Evolutionary conservation across 2,888 invertebrate genomes (phyloP), one percentile per base, ranked within the genome.

Genomic region (Temnothorax rugatulus): DNA sequence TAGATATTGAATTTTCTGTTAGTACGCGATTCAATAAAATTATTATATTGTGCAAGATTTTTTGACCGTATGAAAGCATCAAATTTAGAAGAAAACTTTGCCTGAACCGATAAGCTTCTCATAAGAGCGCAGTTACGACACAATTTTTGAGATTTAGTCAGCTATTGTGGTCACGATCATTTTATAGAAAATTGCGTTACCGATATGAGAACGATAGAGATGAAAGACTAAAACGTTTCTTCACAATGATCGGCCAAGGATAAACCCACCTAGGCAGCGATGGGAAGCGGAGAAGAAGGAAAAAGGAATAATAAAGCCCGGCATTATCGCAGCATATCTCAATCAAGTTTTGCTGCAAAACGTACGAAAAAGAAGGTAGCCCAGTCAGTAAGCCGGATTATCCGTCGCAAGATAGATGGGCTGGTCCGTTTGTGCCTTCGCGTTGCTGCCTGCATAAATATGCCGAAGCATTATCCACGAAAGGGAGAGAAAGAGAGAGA

Each of bases 291-390:
- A 54, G 47, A 59, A 21, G 44, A 25, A 79, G 47, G 68, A 63
- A 11, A 54, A 77, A 50, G 50, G 85, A 85, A 90, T 89, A 90
- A 90, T 90, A 84, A 85, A 89, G 87, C 85, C 71, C 66, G 38
- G 86, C 71, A 88, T 90, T 90, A 90, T 88, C 88, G 50, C 57
- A 61, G 85, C 82, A 82, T 85, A 83, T 88, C 90, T 82, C 86
- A 79, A 89, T 90, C 90, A 90, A 90, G 73, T 89, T 90, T 73
- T 61, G 0, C 64, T 54, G 61, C 79, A 79, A 85, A 83, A 69
- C 64, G 86, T 63, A 69, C 25, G 77, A 82, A 84, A 79, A 84
- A 83, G 66, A 44, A 69, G 63, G 69, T 68, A 57, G 69, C 52
- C 59, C 38, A 52, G 71, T 59, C 82, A 73, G 61, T 87, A 86